Conservation (phyloP, 30 jellyfish, hydroid and myxozoan species). For the Aurelia aurita region DNA sequence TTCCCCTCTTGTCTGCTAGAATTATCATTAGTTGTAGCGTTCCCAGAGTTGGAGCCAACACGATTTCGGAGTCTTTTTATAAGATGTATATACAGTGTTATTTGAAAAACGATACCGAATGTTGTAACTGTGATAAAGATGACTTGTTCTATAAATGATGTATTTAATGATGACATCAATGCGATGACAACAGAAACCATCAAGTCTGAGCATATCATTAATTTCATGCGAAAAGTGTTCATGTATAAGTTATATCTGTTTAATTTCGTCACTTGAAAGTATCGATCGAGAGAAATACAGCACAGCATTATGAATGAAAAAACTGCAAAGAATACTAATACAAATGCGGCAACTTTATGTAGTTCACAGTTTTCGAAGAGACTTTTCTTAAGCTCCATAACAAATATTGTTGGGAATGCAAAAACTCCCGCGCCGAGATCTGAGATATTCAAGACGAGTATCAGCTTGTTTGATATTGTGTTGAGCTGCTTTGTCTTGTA, state of each 20-base stretch:
- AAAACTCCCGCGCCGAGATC: slow-evolving; percentile 51
- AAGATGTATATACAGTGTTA: no score
- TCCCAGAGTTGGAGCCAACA: no score
- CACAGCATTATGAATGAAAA: slow-evolving; percentile 42
- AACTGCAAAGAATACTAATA: slow-evolving; percentile 15
- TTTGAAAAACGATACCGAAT: no score
- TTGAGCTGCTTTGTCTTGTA: slow-evolving; percentile 50
- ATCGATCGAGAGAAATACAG: slow-evolving; percentile 35
- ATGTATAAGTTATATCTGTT: slow-evolving; percentile 40
- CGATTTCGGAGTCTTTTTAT: no score
- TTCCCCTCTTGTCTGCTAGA: not conserved
- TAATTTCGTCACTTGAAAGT: slow-evolving; percentile 45
- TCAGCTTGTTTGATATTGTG: slow-evolving; percentile 39
- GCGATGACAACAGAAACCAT: slow-evolving; percentile 7
- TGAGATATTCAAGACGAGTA: slow-evolving; percentile 41
- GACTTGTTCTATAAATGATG: slow-evolving; percentile 6
- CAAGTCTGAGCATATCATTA: slow-evolving; percentile 11
- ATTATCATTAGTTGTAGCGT: no score
- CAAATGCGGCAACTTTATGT: slow-evolving; percentile 5
- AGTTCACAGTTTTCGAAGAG: slow-evolving; percentile 8
- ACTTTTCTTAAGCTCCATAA: not conserved
- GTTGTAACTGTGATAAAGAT: not conserved
- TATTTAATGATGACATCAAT: not conserved
- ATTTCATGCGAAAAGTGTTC: slow-evolving; percentile 48
- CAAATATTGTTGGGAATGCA: slow-evolving; percentile 16